Percentiles rank a stretch among this genome's conserved stretches.
Conservation (phyloP, 2,113 vertebrate species). For the Drymodes brunneopygia region DNA sequence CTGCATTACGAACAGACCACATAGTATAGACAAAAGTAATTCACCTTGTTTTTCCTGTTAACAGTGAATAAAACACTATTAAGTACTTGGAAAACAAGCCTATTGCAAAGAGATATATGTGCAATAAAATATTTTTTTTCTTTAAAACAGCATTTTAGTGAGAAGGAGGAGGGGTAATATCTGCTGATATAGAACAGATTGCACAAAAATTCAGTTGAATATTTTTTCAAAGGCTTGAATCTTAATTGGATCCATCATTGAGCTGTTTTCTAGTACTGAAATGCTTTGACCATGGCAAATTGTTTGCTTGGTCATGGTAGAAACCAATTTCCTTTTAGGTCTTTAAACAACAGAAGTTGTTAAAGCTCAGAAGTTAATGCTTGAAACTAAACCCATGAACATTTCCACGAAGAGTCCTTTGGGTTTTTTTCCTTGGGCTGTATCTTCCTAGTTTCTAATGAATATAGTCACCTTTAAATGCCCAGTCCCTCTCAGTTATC, state of each 20-base stretch:
- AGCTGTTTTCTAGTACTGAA: not conserved
- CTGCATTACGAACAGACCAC: not conserved
- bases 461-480: not conserved
- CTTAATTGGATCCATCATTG: constrained; percentile 27
- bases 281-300: constrained; percentile 6
- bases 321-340: not conserved
- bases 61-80: not conserved
- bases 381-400: not conserved
- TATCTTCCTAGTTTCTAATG: not conserved
- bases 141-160: not conserved
- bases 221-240: constrained; percentile 11
- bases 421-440: not conserved
- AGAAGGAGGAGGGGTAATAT: not conserved
- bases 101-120: not conserved
- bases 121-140: not conserved
- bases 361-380: not conserved
- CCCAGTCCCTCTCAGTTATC: not conserved
- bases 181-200: constrained; percentile 31
- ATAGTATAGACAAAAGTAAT: not conserved
- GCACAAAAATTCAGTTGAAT: not conserved
- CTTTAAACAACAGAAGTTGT: not conserved
- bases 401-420: not conserved
- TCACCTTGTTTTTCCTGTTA: not conserved
- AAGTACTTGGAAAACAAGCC: not conserved
- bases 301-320: not conserved